Evolutionary conservation across 1,140 invertebrate genomes (phyloP).

Genomic region (Camponotus pennsylvanicus): DNA sequence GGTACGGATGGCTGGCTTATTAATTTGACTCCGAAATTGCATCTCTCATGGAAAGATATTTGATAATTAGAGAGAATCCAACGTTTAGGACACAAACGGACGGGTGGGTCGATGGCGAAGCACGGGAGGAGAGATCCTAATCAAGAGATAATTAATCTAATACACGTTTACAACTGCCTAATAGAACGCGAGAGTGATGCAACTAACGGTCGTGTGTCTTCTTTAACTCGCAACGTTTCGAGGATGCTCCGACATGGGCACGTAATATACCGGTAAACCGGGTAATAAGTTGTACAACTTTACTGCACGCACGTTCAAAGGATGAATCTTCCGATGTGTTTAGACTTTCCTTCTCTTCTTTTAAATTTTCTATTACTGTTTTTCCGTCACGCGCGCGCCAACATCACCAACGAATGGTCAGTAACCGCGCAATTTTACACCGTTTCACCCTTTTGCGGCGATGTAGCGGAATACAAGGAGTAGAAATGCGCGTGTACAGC

Average conservation of each 20-base stretch:
- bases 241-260: conserved; percentile 6
- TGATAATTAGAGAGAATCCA: conserved; percentile 11
- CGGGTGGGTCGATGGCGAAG: conserved; percentile 31
- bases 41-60: conserved; percentile 21
- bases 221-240: conserved; percentile 11
- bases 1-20: not conserved
- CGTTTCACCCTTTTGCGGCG: not conserved
- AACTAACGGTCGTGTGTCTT: conserved; percentile 28
- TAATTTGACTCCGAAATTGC: conserved; percentile 19
- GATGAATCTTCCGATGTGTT: not conserved
- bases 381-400: not conserved
- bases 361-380: not conserved
- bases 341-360: conserved; percentile 6
- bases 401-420: not conserved
- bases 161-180: conserved; percentile 2
- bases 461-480: not conserved
- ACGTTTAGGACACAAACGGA: conserved; percentile 55
- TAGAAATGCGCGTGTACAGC: not conserved
- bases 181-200: conserved; percentile 56
- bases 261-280: not conserved
- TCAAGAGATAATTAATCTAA: conserved; percentile 57
- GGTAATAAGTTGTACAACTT: conserved; percentile 21
- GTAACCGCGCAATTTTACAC: conserved; percentile 13
- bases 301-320: conserved; percentile 3
- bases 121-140: conserved; percentile 27